phyloP scores from a whole-genome alignment of 2,797 vertebrate species.

The Strix occidentalis region DNA sequence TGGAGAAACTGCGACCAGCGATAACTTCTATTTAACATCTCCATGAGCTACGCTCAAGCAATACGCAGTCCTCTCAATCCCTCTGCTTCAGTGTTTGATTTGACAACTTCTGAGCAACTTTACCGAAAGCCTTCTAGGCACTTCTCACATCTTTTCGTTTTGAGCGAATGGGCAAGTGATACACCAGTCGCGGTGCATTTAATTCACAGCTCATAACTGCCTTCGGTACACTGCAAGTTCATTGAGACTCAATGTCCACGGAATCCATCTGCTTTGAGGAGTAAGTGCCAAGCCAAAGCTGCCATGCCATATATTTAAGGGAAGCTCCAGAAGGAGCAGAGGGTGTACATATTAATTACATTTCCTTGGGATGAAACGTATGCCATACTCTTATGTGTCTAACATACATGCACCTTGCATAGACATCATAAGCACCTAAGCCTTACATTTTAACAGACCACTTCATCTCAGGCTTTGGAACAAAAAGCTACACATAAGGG shows the following conservation, averaged over 20 bases:
- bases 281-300: not conserved
- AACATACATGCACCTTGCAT: not conserved
- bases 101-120: not conserved
- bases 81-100: not conserved
- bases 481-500: not conserved
- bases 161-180: not conserved
- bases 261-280: not conserved
- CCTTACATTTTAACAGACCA: not conserved
- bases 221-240: not conserved
- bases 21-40: not conserved
- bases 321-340: not conserved
- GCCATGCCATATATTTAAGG: not conserved
- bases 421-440: not conserved
- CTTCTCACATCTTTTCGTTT: not conserved
- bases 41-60: not conserved
- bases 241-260: not conserved
- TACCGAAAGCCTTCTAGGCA: rapidly evolving
- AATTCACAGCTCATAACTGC: not conserved
- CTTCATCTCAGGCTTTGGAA: not conserved
- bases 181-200: not conserved
- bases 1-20: not conserved
- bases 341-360: not conserved
- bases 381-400: not conserved
- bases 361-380: not conserved
- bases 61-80: not conserved